Base-by-base conservation (phyloP, 2,888 invertebrate genomes). In the Zhuqinia jingwanae region DNA sequence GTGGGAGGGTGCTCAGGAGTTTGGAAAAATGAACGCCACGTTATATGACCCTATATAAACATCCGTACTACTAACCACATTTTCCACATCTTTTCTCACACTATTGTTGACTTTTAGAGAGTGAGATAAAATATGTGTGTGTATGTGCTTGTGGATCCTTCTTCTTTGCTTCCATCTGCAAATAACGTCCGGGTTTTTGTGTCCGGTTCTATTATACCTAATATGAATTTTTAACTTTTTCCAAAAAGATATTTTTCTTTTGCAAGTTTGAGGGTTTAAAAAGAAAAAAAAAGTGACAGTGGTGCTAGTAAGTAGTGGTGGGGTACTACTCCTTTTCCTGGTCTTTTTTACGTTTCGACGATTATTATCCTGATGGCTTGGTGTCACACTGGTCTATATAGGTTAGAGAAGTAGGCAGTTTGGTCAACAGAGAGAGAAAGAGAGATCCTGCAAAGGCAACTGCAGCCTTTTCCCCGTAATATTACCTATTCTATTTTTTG, bases 171-270 rank as follows among this genome's bases (percentile, higher is more conserved):
- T 75, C 85, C 85, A 80, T 86, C 76, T 86, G 80, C 76, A 76
- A 75, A 63, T 86, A 80, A 86, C 80, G 85, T 79, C 76, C 65
- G 10, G 73, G n/a, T n/a, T 76, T 86, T 27, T 60, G 60, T 60
- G 1, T 25, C 15, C 13, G 15, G 25, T n/a, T n/a, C n/a, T n/a
- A n/a, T n/a, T n/a, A n/a, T n/a, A n/a, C n/a, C 60, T 6, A 50
- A 70, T 70, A 70, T 47, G 70, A 47, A 25, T 70, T 70, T 50
- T 27, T 10, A 22, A 25, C n/a, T 47, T 47, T 70, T 70, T 47
- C n/a, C n/a, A n/a, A 50, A 25, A 36, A 68, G 65, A 68, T 47
- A 45, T 63, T 42, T 73, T 47, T 76, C 15, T 63, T 80, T 11
- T 75, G 65, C 75, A 60, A 76, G 25, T 76, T 83, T 75, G 60